These are phyloP conservation scores for Zaprionus kolodkinae DNA, from an alignment of 1,140 invertebrate species.

Conservation along the genomic window DNA sequence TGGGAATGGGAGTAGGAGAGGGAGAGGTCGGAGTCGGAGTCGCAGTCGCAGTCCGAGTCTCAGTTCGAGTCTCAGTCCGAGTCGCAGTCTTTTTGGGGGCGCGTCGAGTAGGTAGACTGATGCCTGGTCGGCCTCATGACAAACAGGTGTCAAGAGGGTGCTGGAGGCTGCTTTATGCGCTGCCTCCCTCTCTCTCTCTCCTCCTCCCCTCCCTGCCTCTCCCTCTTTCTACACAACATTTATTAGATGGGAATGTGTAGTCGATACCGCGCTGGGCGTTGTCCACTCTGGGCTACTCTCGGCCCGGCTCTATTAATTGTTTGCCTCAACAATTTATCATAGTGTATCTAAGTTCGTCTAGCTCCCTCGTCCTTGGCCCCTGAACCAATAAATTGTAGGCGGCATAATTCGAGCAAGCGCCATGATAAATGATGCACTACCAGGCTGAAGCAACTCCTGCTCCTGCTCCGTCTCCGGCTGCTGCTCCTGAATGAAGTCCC, in stretches of 20 bases:
- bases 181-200: neutral
- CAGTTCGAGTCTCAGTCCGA: neutral
- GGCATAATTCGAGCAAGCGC: slow-evolving; percentile 10
- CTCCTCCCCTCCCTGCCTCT: neutral
- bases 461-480: neutral
- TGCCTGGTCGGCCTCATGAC: slow-evolving; percentile 53
- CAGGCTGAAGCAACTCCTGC: neutral
- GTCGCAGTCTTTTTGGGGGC: neutral
- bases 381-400: slow-evolving; percentile 57
- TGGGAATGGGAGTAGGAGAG: neutral
- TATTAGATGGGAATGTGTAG: slow-evolving; percentile 60
- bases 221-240: slow-evolving; percentile 50
- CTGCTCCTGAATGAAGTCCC: slow-evolving; percentile 39
- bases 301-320: slow-evolving; percentile 64
- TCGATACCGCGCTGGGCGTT: slow-evolving; percentile 41
- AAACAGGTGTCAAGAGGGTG: slow-evolving; percentile 75
- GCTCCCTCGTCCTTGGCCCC: slow-evolving; percentile 4
- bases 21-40: neutral
- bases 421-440: slow-evolving; percentile 57
- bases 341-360: slow-evolving; percentile 10
- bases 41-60: no score
- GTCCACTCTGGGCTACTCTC: slow-evolving; percentile 53
- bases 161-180: slow-evolving; percentile 22
- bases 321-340: slow-evolving; percentile 74
- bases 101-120: slow-evolving; percentile 11